phyloP scores from a whole-genome alignment of 2,888 invertebrate genomes.

The Cosmia trapezina region DNA sequence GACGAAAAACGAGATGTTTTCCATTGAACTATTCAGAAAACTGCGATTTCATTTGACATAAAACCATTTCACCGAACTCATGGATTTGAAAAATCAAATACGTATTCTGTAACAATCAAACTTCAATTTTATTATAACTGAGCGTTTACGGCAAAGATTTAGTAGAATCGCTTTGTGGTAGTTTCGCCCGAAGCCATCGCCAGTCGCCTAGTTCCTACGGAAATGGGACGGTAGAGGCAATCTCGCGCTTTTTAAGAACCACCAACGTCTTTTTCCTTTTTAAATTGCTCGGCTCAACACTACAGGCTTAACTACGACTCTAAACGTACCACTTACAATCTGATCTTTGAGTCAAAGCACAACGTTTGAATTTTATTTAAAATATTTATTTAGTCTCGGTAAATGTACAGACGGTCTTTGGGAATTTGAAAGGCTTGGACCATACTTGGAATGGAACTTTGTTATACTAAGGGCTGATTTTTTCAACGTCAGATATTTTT shows the following conservation, averaged over 20 bases:
- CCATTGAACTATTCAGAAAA: constrained; percentile 1
- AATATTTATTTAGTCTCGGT: constrained; percentile 14
- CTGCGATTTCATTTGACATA: neutral
- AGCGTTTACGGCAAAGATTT: constrained; percentile 39
- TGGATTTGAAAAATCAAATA: constrained; percentile 22
- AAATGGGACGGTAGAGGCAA: constrained; percentile 71
- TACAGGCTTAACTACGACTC: constrained; percentile 30
- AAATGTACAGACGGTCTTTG: neutral
- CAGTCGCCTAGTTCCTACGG: constrained; percentile 62
- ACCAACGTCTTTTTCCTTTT: constrained; percentile 62
- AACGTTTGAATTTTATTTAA: constrained; percentile 19
- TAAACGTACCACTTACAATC: constrained; percentile 28
- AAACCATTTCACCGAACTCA: constrained; percentile 4
- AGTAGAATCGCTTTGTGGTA: constrained; percentile 63
- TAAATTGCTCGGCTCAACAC: constrained; percentile 57
- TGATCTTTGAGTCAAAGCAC: constrained; percentile 44
- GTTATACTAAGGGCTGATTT: neutral
- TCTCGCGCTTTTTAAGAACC: constrained; percentile 70
- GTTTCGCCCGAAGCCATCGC: constrained; percentile 64
- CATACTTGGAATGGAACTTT: neutral
- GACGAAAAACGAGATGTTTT: neutral
- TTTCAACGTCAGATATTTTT: neutral
- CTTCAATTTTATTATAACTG: constrained; percentile 30
- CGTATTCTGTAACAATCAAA: constrained; percentile 27
- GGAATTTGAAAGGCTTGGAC: neutral